phyloP scores from a whole-genome alignment of 2,797 vertebrate species.

The Tamandua tetradactyla region DNA sequence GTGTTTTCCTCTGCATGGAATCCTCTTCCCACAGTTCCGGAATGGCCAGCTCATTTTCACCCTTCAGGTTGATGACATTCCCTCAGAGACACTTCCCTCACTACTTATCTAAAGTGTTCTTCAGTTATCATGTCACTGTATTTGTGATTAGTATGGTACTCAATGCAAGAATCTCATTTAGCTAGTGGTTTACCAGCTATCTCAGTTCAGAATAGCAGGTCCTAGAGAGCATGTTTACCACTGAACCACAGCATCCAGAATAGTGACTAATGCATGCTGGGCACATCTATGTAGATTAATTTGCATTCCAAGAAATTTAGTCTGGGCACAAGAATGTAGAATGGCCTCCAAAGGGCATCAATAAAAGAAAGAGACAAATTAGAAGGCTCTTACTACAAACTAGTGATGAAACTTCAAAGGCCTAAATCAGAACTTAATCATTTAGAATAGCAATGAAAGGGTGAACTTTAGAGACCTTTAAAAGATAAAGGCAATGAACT shows the following conservation, averaged over 20 bases:
- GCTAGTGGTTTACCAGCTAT: not conserved
- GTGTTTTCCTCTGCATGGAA: not conserved
- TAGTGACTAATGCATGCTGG: not conserved
- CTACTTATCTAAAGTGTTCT: no score
- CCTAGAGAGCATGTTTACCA: not conserved
- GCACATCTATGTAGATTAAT: not conserved
- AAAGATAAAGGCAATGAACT: not conserved
- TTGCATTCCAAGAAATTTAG: not conserved
- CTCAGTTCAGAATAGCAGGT: not conserved
- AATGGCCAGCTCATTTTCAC: not conserved
- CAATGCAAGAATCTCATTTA: not conserved
- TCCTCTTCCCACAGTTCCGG: not conserved
- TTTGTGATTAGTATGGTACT: not conserved
- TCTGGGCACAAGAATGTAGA: not conserved
- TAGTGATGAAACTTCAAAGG: not conserved
- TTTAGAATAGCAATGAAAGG: not conserved
- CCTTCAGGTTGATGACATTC: not conserved
- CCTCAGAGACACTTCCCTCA: not conserved
- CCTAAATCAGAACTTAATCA: not conserved
- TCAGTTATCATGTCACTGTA: not conserved
- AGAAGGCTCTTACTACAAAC: not conserved
- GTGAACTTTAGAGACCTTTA: not conserved
- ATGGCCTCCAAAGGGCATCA: not conserved
- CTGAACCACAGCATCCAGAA: not conserved
- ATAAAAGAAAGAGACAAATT: not conserved